Base-by-base conservation (phyloP, 2,113 vertebrate species). In the Pachycephala philippinensis region DNA sequence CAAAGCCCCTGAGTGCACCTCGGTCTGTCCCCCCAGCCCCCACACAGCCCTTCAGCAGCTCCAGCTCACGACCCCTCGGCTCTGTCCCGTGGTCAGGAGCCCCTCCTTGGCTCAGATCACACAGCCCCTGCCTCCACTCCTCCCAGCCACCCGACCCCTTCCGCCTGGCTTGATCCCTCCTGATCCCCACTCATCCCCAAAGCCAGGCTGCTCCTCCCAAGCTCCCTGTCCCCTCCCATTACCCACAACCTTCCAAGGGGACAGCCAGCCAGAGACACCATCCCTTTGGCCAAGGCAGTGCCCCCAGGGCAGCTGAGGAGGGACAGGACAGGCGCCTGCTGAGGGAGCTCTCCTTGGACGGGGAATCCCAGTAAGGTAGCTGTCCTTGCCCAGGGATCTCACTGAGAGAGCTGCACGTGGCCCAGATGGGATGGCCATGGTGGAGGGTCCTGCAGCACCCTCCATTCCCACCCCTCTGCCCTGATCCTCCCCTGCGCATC, bases 1-100 rank as follows among this genome's bases (percentile, higher is more conserved):
- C 90, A 97, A 91, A 97, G 95, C 86, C 86, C 81, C 84, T 1
- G 12, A 70, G 50, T 35, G 86, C 88, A 84, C 88, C 86, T 91
- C 66, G 0, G 54, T 69, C 87, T 90, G 82, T 53, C 15, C 37
- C 42, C 47, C 35, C 80, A 61, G 35, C 18, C 49, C 68, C 76
- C 64, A 44, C 1, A 0, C 86, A 71, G 60, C 33, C 61, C 65
- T 39, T 26, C 2, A 11, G 52, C 63, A 69, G 54, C 84, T 84
- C 84, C 84, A 59, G 33, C 57, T 83, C 63, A 9, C 1, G 5
- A 26, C 22, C 37, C 19, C 30, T 52, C 0, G 0, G 26, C 77
- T 64, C 77, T 60, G 47, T 15, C 75, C 86, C n/a, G 1, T 21
- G 37, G 11, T 4, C 42, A 0, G 0, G 10, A 77, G 23, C 33